phyloP scores from a whole-genome alignment of 2,797 vertebrate genomes.

The Sarcoramphus papa region DNA sequence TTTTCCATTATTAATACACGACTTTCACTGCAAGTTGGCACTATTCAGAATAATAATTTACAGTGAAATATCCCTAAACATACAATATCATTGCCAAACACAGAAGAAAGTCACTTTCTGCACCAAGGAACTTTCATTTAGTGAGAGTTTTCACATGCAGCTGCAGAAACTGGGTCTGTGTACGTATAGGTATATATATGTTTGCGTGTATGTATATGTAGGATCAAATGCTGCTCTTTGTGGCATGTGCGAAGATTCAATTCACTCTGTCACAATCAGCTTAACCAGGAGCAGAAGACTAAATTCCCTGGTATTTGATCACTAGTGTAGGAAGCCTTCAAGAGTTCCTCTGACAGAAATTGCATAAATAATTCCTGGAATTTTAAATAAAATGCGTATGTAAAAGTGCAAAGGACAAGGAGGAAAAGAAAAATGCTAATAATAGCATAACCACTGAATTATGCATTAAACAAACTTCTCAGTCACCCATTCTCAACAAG shows the following conservation, averaged over 20 bases:
- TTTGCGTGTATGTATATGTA: neutral
- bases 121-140: neutral
- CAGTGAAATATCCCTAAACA: neutral
- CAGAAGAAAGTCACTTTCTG: neutral
- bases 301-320: neutral
- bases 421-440: neutral
- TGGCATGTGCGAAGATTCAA: neutral
- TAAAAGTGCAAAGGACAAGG: neutral
- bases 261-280: neutral
- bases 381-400: neutral
- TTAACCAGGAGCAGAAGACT: neutral
- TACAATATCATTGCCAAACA: neutral
- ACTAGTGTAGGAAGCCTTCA: neutral
- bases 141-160: neutral
- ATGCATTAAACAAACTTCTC: neutral
- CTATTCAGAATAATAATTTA: neutral
- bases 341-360: neutral
- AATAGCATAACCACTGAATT: neutral
- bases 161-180: neutral
- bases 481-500: neutral
- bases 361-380: neutral
- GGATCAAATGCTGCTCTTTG: neutral
- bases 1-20: neutral
- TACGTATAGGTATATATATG: neutral
- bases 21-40: neutral